Conservation (phyloP, 2,797 vertebrate genomes). For the Glyptemys insculpta region DNA sequence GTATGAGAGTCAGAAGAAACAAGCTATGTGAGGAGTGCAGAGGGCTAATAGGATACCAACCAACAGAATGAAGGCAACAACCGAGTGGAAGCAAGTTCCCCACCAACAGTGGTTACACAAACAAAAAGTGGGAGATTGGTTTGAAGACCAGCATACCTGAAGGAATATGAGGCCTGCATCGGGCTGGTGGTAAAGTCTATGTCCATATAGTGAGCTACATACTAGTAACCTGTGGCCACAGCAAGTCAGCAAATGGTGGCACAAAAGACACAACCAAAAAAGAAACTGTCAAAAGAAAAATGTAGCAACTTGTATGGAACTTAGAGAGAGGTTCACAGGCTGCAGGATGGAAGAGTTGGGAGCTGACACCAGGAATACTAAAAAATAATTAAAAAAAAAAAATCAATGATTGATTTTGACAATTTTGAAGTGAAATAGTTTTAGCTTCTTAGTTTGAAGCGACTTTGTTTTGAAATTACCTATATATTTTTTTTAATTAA, state of each 20-base stretch:
- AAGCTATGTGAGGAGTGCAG: background rate
- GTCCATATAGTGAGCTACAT: background rate
- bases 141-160: background rate
- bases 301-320: no score
- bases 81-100: background rate
- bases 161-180: background rate
- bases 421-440: conserved; percentile 69
- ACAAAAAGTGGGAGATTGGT: background rate
- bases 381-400: conserved; percentile 58
- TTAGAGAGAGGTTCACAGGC: no score
- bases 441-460: conserved; percentile 41
- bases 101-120: background rate
- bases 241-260: background rate
- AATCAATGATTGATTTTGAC: conserved; percentile 74
- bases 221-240: background rate
- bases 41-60: background rate
- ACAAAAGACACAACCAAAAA: background rate
- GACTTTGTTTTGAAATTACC: conserved; percentile 62
- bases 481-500: no score
- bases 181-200: background rate
- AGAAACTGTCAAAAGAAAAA: no score
- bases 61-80: background rate
- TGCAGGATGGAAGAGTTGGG: no score
- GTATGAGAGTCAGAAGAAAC: background rate
- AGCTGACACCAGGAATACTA: background rate